Percentiles rank a stretch among this genome's conserved stretches.
Conservation (phyloP, 2,888 invertebrate species). For the Cephus spinipes region DNA sequence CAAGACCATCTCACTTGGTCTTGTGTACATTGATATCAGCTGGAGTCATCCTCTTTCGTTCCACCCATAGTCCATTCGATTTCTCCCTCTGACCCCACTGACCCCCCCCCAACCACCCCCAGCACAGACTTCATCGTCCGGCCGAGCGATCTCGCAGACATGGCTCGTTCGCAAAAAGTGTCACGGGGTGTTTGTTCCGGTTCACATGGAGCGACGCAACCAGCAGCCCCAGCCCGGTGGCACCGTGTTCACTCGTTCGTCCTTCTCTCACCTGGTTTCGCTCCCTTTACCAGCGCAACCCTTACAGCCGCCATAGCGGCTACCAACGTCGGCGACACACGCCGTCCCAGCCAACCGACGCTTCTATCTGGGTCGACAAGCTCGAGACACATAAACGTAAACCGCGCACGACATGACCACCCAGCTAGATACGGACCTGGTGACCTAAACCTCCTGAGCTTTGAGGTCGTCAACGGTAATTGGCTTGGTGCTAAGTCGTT, state of each 20-base stretch:
- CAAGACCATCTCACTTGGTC: background rate
- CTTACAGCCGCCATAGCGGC: background rate
- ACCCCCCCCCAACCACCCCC: background rate
- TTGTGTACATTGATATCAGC: background rate
- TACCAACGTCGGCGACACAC: conserved; percentile 13
- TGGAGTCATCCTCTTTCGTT: no score
- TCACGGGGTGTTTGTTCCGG: conserved; percentile 33
- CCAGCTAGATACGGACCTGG: background rate
- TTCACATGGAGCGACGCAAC: conserved; percentile 18
- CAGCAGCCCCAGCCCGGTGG: background rate
- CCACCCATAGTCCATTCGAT: background rate
- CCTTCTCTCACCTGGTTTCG: background rate
- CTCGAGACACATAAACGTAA: conserved; percentile 42
- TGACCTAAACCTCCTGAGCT: background rate
- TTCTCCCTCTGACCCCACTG: background rate
- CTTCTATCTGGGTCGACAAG: conserved; percentile 37
- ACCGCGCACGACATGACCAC: conserved; percentile 25
- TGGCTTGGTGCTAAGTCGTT: background rate
- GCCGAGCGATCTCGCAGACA: background rate
- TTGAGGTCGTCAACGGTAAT: background rate
- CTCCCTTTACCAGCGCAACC: background rate
- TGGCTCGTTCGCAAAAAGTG: background rate
- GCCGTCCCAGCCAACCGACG: conserved; percentile 21
- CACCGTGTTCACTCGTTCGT: background rate
- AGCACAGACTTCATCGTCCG: background rate